Conservation (phyloP, 2,113 vertebrate genomes). For the Cyanocitta stelleri region DNA sequence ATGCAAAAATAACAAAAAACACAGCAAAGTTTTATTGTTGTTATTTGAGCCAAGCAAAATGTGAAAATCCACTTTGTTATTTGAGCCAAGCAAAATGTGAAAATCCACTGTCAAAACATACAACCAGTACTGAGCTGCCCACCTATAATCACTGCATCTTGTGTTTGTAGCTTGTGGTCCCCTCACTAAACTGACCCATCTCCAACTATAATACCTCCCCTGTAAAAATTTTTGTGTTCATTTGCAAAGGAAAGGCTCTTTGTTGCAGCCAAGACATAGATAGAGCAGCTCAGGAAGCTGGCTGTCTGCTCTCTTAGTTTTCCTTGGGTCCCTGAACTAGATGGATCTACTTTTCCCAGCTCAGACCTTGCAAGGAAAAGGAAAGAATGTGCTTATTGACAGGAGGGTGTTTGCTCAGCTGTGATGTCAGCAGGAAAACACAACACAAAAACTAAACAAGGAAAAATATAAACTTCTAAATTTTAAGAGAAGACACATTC, state of each 20-base stretch:
- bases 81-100: background rate
- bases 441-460: background rate
- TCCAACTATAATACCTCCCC: background rate
- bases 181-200: background rate
- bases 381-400: fast-evolving
- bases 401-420: background rate
- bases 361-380: background rate
- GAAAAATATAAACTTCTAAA: background rate
- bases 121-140: background rate
- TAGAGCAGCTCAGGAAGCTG: background rate
- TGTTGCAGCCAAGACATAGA: background rate
- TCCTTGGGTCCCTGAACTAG: background rate
- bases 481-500: background rate
- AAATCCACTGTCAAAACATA: background rate
- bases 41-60: background rate
- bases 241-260: background rate
- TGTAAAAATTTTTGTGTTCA: background rate
- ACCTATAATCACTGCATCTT: background rate
- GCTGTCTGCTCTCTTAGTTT: background rate
- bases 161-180: background rate
- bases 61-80: background rate
- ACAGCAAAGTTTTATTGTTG: background rate
- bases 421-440: background rate
- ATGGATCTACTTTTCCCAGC: background rate
- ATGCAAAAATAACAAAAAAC: background rate